Evolutionary conservation across 2,797 vertebrate species (phyloP), one percentile per base, ranked within the genome.

Genomic region (Alcedo atthis): DNA sequence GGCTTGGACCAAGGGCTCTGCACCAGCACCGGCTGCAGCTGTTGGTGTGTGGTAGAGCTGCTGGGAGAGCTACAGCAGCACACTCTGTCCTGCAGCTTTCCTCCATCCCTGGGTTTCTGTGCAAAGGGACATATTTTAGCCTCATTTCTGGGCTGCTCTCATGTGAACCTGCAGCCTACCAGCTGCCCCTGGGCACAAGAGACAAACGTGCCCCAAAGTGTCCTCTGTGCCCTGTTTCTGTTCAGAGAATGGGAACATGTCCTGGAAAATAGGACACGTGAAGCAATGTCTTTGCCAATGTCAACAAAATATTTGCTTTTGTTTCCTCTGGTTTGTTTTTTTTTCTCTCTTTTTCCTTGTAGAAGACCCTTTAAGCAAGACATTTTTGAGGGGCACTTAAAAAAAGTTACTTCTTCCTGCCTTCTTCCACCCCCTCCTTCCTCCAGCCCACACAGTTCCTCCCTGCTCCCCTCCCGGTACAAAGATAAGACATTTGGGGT

Each of bases 21-120:
- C 46, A 5, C 13, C 0, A 0, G 5, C 0, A 0, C 43, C 0
- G 1, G n/a, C 67, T 64, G 43, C 21, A 30, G 71, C 10, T 0
- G 1, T 32, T 2, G 1, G 26, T 3, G 3, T 12, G 4, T 2
- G 3, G 18, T 55, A 86, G 57, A 25, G 18, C 35, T 30, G 14
- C 49, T 12, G 55, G 68, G 49, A 89, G 8, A 0, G 4, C 3
- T 5, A 17, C 0, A 15, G 58, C 54, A 53, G 9, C 1, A 2
- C 20, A 35, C 51, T 18, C 49, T 4, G 2, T 17, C 2, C 1
- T 3, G 12, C 69, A 57, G 59, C 12, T 73, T 68, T 66, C 22
- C 88, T 53, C 48, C 63, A n/a, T 48, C 85, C 54, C n/a, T 1
- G 1, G 43, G 43, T 46, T 45, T 49, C 18, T 21, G n/a, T 63